Percentiles rank a stretch among this genome's conserved stretches.
phyloP scores from a whole-genome alignment of 2,797 vertebrate species.

The Pangasius mekongensis region DNA sequence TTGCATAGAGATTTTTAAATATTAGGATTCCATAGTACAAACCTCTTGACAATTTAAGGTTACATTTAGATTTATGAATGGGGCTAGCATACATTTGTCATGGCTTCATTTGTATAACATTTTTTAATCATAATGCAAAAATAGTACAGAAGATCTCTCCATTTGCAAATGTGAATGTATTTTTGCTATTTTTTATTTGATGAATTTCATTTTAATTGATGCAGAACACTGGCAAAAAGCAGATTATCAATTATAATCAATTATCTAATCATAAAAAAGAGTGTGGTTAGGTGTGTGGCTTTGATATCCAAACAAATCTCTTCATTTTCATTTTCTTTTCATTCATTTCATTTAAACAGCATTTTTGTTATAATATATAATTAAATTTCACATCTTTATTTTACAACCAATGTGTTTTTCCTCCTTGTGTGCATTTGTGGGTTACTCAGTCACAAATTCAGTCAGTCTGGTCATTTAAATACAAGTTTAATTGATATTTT shows the following conservation, averaged over 20 bases:
- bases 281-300: neutral
- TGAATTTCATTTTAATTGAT: neutral
- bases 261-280: neutral
- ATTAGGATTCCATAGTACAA: neutral
- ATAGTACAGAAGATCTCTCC: neutral
- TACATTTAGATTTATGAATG: too few species aligned
- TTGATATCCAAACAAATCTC: neutral
- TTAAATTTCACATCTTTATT: neutral
- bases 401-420: too few species aligned
- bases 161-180: neutral
- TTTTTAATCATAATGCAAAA: neutral
- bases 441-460: neutral
- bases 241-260: neutral
- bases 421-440: neutral
- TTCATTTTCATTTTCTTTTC: neutral
- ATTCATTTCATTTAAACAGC: neutral
- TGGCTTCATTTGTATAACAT: too few species aligned
- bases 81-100: too few species aligned
- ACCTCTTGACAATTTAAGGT: neutral
- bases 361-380: neutral
- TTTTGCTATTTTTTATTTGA: neutral
- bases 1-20: neutral
- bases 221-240: neutral
- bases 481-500: neutral
- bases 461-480: neutral